Evolutionary conservation across 2,797 vertebrate genomes (phyloP).

Genomic region (Danio albolineatus): DNA sequence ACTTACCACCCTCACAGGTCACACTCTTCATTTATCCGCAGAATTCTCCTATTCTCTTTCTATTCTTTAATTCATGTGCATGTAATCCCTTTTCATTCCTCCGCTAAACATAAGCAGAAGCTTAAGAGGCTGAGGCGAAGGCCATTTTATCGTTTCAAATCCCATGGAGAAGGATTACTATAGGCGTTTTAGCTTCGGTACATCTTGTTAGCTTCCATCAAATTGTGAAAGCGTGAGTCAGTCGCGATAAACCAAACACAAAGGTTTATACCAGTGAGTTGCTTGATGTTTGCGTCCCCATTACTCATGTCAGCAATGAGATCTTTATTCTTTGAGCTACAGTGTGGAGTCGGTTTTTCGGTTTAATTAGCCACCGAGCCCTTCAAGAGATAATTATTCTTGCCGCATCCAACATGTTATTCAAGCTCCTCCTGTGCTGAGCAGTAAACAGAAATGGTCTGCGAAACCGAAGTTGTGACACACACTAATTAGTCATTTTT

Average conservation of each 20-base stretch:
- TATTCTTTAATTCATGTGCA: conserved; percentile 27
- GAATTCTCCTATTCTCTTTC: conserved; percentile 10
- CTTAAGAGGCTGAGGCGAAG: conserved; percentile 32
- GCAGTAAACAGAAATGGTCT: conserved; percentile 30
- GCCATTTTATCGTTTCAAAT: conserved; percentile 39
- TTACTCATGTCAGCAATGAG: neutral
- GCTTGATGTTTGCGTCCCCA: conserved; percentile 2
- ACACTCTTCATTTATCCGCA: conserved; percentile 8
- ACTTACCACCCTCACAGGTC: conserved; percentile 21
- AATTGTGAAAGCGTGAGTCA: conserved; percentile 13
- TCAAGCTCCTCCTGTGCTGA: conserved; percentile 33
- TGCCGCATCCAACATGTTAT: conserved; percentile 27
- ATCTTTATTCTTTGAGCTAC: conserved; percentile 13
- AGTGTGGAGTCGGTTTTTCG: neutral
- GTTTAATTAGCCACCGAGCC: conserved; percentile 41
- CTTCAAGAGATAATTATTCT: conserved; percentile 46
- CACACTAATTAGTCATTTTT: conserved; percentile 48
- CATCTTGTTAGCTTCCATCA: conserved; percentile 36
- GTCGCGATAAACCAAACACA: conserved; percentile 11
- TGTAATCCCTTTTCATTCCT: conserved; percentile 33
- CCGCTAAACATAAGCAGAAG: conserved; percentile 30
- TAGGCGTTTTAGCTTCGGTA: neutral
- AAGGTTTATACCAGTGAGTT: neutral
- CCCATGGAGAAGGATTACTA: conserved; percentile 29
- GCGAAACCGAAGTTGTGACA: conserved; percentile 43